phyloP scores from a whole-genome alignment of 2,113 vertebrate species.

The Eurystomus gularis region DNA sequence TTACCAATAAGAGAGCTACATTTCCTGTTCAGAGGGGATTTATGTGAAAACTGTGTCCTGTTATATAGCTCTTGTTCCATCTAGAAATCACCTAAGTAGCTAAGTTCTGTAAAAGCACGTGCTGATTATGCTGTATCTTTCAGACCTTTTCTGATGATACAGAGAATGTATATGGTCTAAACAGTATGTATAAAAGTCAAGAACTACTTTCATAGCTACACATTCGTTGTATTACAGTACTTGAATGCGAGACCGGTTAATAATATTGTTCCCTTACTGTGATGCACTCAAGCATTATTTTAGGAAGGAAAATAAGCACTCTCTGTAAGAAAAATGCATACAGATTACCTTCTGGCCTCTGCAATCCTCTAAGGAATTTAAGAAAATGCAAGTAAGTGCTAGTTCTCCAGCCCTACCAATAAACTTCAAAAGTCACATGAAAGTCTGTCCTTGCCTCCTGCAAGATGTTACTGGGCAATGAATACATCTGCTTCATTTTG shows the following conservation, averaged over 20 bases:
- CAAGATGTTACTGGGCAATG: background rate
- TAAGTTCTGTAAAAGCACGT: background rate
- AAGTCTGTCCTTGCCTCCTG: background rate
- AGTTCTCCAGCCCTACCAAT: accelerated
- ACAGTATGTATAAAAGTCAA: background rate
- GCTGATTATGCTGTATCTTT: background rate
- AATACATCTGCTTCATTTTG: background rate
- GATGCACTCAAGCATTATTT: background rate
- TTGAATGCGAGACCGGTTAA: background rate
- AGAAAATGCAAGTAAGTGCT: background rate
- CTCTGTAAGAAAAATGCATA: background rate
- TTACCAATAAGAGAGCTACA: background rate
- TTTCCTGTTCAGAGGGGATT: background rate
- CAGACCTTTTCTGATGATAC: background rate
- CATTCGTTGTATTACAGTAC: background rate
- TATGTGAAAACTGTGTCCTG: background rate
- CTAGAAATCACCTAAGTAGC: background rate
- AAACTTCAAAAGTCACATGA: background rate
- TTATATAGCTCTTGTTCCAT: background rate
- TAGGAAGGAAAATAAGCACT: background rate
- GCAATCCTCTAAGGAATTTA: background rate
- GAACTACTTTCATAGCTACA: background rate
- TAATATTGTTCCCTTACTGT: background rate
- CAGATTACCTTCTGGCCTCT: background rate
- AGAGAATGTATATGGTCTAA: background rate